A percentile compares a stretch with the other conserved stretches of the same genome.
phyloP scores from a whole-genome alignment of 1,140 invertebrate species.

The Euura lappo region DNA sequence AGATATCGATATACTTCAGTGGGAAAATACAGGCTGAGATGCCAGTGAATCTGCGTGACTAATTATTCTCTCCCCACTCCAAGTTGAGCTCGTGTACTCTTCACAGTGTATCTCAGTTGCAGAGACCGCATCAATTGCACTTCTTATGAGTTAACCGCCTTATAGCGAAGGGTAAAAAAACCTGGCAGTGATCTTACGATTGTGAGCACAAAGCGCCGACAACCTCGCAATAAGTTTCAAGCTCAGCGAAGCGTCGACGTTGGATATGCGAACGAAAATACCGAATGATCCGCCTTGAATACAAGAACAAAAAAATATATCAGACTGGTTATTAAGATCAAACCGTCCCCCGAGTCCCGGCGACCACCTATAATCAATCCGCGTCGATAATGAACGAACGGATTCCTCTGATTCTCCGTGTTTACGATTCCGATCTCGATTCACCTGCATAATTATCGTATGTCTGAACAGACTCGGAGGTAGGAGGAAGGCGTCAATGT shows the following conservation, averaged over 20 bases:
- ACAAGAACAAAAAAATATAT: not conserved
- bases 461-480: not conserved
- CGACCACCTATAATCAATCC: no score
- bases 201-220: constrained; percentile 6
- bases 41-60: constrained; percentile 4
- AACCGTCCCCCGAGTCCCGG: not conserved
- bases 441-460: not conserved
- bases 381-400: no score
- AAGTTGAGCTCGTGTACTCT: not conserved
- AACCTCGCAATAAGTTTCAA: not conserved
- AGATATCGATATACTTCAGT: not conserved
- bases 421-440: not conserved
- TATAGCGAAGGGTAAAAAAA: not conserved
- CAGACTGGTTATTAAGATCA: not conserved
- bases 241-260: not conserved
- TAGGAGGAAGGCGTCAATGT: not conserved
- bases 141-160: not conserved
- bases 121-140: not conserved
- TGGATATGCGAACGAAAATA: not conserved
- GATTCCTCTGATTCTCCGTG: not conserved
- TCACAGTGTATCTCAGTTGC: constrained; percentile 2
- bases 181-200: not conserved
- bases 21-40: not conserved
- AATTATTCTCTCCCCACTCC: not conserved
- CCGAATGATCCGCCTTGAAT: not conserved